Conservation (phyloP, 2,113 vertebrate species). For the Camelus bactrianus region DNA sequence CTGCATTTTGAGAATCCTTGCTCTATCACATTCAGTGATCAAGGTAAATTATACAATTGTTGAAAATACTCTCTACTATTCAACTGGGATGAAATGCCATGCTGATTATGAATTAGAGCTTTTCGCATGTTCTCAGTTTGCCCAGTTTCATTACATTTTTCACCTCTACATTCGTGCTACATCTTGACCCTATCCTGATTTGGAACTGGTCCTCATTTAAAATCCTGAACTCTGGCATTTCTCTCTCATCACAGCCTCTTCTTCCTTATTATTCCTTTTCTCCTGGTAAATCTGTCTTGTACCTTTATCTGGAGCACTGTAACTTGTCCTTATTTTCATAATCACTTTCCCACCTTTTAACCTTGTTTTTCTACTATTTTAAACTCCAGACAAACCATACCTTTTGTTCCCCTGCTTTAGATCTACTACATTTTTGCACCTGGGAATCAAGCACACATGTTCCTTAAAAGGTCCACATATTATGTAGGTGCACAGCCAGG, state of each 20-base stretch:
- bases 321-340: background rate
- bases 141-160: background rate
- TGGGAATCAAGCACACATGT: background rate
- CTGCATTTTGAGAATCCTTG: background rate
- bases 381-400: background rate
- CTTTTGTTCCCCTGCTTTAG: background rate
- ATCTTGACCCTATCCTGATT: background rate
- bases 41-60: background rate
- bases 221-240: background rate
- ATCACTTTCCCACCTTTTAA: background rate
- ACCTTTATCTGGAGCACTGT: background rate
- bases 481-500: background rate
- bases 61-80: background rate
- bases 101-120: background rate
- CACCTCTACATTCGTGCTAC: background rate
- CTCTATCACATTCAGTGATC: background rate
- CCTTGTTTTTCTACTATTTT: background rate
- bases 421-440: background rate
- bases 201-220: background rate
- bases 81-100: background rate
- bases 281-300: background rate
- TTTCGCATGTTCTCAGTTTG: background rate
- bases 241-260: background rate
- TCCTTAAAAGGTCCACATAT: background rate
- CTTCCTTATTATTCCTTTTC: background rate